Evolutionary conservation across 2,888 invertebrate species (phyloP), one percentile per base, ranked within the genome.

Genomic region (Tuta absoluta): DNA sequence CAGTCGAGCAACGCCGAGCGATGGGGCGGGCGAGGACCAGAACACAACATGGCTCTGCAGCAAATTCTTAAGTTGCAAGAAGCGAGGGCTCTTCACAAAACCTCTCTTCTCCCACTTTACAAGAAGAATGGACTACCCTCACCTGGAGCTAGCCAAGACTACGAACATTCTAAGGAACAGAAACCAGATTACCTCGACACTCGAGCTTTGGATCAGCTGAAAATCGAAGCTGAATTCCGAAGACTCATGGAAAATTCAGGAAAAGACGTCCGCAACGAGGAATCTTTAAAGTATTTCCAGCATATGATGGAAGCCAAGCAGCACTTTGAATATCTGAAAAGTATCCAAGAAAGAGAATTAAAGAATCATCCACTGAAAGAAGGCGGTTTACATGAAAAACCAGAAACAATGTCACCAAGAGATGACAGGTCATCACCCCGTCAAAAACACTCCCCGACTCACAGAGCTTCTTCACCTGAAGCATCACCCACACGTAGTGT

Each of bases 31-130:
- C 95, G 96, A 83, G 96, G 95, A 75, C 96, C 97, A 84, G 98
- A 98, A 90, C 97, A 98, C 92, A 96, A 96, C 82, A 93, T 97
- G 90, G 97, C 98, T 74, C 93, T 98, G 72, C 97, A 97, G 86
- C 97, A 98, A 91, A 98, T 98, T 86, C 94, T 98, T 77, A 94
- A 97, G 77, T 96, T 97, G 78, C 96, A 96, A 79, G 97, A 97
- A 92, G 98, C 97, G 68, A 94, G 97, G 84, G 95, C 96, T 74
- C 80, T 89, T 14, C 89, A 91, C 82, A 89, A 94, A 92, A 87
- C 93, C 82, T 85, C 93, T 82, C 80, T 92, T 83, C 75, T 93
- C 58, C 88, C 90, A 2, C 80, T 92, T 69, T 87, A 90, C 85
- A 87, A 89, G 76, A 85, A 90, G 77, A 86, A 88, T 75, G 84